Evolutionary conservation across 1,140 invertebrate species (phyloP), one percentile per base, ranked within the genome.

Genomic region (Saccostrea cuccullata): DNA sequence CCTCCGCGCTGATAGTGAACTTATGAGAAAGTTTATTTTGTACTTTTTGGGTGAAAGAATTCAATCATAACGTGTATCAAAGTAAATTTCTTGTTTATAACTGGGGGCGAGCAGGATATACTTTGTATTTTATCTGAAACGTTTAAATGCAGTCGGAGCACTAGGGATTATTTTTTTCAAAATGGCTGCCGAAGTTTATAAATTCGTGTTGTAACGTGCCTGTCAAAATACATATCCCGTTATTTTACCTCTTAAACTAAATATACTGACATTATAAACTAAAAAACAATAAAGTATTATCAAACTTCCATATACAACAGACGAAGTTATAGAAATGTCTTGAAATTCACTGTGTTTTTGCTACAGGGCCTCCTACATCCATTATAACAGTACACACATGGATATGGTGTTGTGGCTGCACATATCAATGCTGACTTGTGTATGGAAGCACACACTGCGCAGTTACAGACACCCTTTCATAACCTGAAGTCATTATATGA

Each of bases 141-240:
- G 55, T 36, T 85, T 30, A 60, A 40, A 85, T 56, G 30, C 55
- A 85, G 84, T 58, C 17, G 9, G 60, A 60, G 60, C 83, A 73
- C 86, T 82, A 89, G 85, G 90, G 90, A 93, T 90, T 92, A 92
- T 90, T 91, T 77, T 64, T 92, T 93, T 88, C 92, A 93, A 93
- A 89, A 93, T 93, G 92, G 92, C 92, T 91, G 91, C 91, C 91
- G 56, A 56, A 77, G n/a, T 77, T 70, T 55, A 15, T 58, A 30
- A 86, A 86, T 30, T 93, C 92, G 89, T 92, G 92, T 93, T 90
- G 87, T 92, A 89, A 92, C 92, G 92, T 93, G 92, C 90, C 86
- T 91, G 84, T 85, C 84, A 85, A 84, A 84, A 55, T 84, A 15
- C 30, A 84, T 84, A 55, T 84, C 55, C 40, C n/a, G 47, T 11